Conservation (phyloP, 2,888 invertebrate genomes). For the Orchesella flavescens region DNA sequence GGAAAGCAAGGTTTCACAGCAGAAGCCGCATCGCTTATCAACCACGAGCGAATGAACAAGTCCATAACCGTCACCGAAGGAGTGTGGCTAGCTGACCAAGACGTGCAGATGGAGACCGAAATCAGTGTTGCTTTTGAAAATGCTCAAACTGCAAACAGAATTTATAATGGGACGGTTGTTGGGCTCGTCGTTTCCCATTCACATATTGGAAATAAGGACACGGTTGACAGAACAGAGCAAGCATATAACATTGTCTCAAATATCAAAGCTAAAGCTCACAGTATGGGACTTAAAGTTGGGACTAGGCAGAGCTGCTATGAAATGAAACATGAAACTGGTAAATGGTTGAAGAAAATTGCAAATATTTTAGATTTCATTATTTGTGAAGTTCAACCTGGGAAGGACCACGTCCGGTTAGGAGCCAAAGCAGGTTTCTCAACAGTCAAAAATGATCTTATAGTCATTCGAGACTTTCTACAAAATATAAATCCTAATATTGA, state of each 20-base stretch:
- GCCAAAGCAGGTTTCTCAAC: constrained; percentile 1
- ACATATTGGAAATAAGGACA: neutral
- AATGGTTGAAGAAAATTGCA: neutral
- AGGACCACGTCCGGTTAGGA: constrained; percentile 7
- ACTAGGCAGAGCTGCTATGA: constrained; percentile 24
- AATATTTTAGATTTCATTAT: constrained; percentile 46
- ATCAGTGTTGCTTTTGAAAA: constrained; percentile 26
- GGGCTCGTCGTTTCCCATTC: constrained; percentile 8
- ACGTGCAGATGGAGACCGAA: constrained; percentile 29
- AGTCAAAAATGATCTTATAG: constrained; percentile 27
- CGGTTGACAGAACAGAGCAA: neutral
- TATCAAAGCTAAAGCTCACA: neutral
- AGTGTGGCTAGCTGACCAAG: constrained; percentile 4
- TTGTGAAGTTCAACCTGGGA: constrained; percentile 2
- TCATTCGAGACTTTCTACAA: neutral
- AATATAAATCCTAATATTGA: constrained; percentile 46
- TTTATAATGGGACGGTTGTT: constrained; percentile 28
- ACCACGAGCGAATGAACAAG: neutral
- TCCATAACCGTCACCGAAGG: constrained; percentile 8
- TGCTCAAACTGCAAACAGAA: constrained; percentile 29
- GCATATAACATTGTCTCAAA: neutral
- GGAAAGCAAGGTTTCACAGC: constrained; percentile 8
- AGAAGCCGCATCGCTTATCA: constrained; percentile 35
- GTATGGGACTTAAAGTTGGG: constrained; percentile 16
- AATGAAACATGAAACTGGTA: neutral